Conservation (phyloP, 2,113 vertebrate genomes). For the Hypanus sabinus region DNA sequence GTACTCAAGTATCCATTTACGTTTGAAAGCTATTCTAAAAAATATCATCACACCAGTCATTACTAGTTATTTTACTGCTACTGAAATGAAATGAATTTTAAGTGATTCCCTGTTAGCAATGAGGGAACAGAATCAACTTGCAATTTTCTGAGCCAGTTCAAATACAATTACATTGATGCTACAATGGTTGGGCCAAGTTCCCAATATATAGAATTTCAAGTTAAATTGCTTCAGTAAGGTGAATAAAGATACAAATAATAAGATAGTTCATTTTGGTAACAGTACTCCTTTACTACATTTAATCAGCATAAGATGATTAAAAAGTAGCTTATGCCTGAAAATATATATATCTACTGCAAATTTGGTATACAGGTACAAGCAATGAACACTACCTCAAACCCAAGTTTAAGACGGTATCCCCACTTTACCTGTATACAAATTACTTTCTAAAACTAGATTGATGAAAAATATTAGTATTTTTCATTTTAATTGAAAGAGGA, state of each 20-base stretch:
- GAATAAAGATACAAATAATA: neutral
- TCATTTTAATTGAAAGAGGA: neutral
- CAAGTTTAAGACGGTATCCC: neutral
- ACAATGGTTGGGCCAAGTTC: neutral
- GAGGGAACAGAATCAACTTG: neutral
- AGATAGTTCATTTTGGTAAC: neutral
- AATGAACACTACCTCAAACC: neutral
- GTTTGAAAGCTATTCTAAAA: neutral
- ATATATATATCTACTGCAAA: neutral
- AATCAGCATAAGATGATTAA: neutral
- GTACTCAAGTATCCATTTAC: neutral
- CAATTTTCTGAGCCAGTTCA: neutral
- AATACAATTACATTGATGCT: neutral
- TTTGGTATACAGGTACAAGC: neutral
- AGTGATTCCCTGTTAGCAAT: neutral
- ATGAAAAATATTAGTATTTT: neutral
- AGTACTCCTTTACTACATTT: neutral
- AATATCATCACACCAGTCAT: neutral
- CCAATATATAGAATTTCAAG: neutral
- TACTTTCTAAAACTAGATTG: neutral
- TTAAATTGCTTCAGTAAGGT: neutral
- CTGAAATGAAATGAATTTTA: neutral
- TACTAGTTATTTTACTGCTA: neutral
- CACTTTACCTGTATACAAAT: neutral
- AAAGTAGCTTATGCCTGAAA: neutral